A percentile compares a stretch with the other conserved stretches of the same genome.
phyloP scores from a whole-genome alignment of 2,888 invertebrate genomes.

The Tromatobia lineatoria region DNA sequence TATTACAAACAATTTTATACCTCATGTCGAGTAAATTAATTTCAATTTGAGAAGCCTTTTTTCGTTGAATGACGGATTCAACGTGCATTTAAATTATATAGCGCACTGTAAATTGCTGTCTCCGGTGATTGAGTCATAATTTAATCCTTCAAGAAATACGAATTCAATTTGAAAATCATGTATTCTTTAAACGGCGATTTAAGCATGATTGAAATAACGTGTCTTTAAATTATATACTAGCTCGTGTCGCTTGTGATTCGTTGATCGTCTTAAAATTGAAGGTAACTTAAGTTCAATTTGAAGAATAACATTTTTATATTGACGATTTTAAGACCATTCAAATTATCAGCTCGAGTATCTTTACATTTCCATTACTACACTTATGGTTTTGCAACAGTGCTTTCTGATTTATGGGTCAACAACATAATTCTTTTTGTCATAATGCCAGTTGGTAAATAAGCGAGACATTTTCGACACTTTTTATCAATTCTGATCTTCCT shows the following conservation, averaged over 20 bases:
- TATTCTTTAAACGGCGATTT: background rate
- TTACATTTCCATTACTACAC: background rate
- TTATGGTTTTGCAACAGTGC: too few relatives aligned
- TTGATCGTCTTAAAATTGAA: background rate
- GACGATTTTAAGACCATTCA: background rate
- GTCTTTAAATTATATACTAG: background rate
- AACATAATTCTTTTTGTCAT: too few relatives aligned
- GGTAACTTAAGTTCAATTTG: background rate
- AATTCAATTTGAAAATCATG: background rate
- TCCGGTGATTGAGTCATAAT: constrained; percentile 3
- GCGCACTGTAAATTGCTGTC: background rate
- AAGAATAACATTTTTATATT: background rate
- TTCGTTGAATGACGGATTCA: background rate
- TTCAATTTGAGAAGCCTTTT: background rate
- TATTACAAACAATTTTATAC: background rate
- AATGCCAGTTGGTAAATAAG: too few relatives aligned
- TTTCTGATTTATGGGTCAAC: too few relatives aligned
- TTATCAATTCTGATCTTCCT: too few relatives aligned
- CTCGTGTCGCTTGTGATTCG: background rate
- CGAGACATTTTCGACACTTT: too few relatives aligned
- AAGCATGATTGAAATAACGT: background rate
- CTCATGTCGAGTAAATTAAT: background rate
- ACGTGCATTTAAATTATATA: constrained; percentile 3
- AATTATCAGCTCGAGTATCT: background rate
- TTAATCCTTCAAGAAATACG: background rate